Evolutionary conservation across 2,888 invertebrate genomes (phyloP), one percentile per base, ranked within the genome.

Genomic region (Nymphalis urticae): DNA sequence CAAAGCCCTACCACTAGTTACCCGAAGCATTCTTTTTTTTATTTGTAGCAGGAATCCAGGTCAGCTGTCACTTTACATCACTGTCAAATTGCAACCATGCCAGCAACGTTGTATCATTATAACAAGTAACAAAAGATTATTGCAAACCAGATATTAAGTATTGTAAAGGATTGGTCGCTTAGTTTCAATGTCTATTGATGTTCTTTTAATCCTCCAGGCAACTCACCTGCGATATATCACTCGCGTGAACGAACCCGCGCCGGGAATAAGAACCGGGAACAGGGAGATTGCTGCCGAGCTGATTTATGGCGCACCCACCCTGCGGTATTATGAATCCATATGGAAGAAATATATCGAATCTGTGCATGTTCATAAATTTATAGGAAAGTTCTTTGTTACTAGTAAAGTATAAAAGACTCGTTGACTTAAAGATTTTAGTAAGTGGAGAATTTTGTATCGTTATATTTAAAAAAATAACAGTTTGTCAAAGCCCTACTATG

Each of bases 261-360:
- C 13, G 13, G 56, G 56, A 36, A 36, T 56, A 56, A 56, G 32
- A 36, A 36, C 56, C 56, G 32, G 56, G 50, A 50, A n/a, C 24
- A 24, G 21, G 21, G 24, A 32, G 32, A 56, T 56, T 32, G 56
- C 56, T 36, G 56, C 56, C 56, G 32, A 56, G 17, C n/a, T 56
- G 56, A 56, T 56, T 56, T 56, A 56, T 32, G 56, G 17, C 13
- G 54, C 24, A 17, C 56, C n/a, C 32, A 53, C 32, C 27, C 56
- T 56, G 56, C 32, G 56, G 56, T 56, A 32, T 56, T 56, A 56
- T 56, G 32, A 56, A 56, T 36, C 32, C 56, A 56, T 56, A 56
- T 56, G 56, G 32, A 56, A n/a, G 56, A 32, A 32, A 56, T 56
- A 56, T 56, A 56, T 56, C 16, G 56, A 56, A 32, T 32, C 32